These are phyloP conservation scores for Arctocebus calabarensis DNA, from an alignment of 2,797 vertebrate genomes.

Conservation along the genomic window DNA sequence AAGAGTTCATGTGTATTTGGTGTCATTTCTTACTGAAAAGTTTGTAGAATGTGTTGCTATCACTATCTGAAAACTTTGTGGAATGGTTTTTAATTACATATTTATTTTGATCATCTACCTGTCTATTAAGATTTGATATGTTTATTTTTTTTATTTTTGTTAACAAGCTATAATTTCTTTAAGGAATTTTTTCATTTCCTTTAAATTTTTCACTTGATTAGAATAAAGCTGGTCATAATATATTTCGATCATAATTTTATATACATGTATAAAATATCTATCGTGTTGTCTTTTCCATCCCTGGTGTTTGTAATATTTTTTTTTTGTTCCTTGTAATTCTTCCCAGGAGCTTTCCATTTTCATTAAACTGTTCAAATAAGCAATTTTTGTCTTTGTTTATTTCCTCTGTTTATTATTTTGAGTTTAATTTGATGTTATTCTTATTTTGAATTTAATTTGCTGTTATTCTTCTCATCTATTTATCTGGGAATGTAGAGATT, in stretches of 20 bases:
- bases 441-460: not conserved
- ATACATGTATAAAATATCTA: not conserved
- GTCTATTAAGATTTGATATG: slow-evolving; percentile 12
- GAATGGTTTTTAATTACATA: not conserved
- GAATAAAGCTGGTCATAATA: not conserved
- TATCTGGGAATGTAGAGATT: not conserved
- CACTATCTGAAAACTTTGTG: not conserved
- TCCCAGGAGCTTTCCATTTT: slow-evolving; percentile 7
- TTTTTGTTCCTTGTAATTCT: not conserved
- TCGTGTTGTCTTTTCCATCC: not conserved
- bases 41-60: slow-evolving; percentile 37
- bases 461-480: not conserved
- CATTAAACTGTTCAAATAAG: slow-evolving; percentile 1
- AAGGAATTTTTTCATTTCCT: not conserved
- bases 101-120: slow-evolving; percentile 20
- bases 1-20: not conserved
- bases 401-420: not conserved
- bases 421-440: too few species aligned
- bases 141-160: not conserved
- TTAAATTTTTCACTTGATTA: slow-evolving; percentile 42
- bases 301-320: not conserved
- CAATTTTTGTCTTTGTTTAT: not conserved
- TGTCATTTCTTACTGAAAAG: slow-evolving; percentile 35
- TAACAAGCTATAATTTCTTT: not conserved
- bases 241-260: slow-evolving; percentile 4